Evolutionary conservation across 2,888 invertebrate genomes (phyloP).

Genomic region (Drosophila fulvimacula): DNA sequence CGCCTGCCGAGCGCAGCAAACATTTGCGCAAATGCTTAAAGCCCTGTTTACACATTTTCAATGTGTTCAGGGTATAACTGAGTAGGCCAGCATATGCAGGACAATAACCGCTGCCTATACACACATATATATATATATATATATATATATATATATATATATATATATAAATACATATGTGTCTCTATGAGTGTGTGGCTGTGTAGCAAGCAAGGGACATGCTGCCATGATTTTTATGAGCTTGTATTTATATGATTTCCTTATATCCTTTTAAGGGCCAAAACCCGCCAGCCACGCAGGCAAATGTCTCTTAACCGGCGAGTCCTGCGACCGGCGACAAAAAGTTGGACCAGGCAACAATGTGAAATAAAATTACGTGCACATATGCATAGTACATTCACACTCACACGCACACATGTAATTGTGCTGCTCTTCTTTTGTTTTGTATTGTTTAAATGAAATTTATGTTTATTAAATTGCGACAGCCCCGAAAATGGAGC

Average conservation of each 20-base stretch:
- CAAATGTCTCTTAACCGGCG: slow-evolving; percentile 49
- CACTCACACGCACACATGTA: slow-evolving; percentile 23
- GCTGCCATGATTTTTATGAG: slow-evolving; percentile 79
- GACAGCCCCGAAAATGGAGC: slow-evolving; percentile 41
- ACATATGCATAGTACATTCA: slow-evolving; percentile 42
- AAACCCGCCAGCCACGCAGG: slow-evolving; percentile 16
- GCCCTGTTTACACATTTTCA: slow-evolving; percentile 4
- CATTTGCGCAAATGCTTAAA: slow-evolving; percentile 3
- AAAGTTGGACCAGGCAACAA: slow-evolving; percentile 52
- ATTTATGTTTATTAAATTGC: slow-evolving; percentile 77
- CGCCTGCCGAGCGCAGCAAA: neutral
- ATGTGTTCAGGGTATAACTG: slow-evolving; percentile 13
- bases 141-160: neutral
- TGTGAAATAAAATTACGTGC: slow-evolving; percentile 65
- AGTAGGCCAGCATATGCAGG: slow-evolving; percentile 60
- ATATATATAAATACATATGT: neutral
- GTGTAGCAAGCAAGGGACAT: slow-evolving; percentile 49
- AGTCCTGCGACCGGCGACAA: slow-evolving; percentile 44
- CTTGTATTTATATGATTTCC: slow-evolving; percentile 77
- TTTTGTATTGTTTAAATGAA: slow-evolving; percentile 64
- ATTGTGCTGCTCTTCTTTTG: slow-evolving; percentile 37
- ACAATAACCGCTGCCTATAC: slow-evolving; percentile 60
- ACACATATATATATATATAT: neutral
- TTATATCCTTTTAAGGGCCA: slow-evolving; percentile 60
- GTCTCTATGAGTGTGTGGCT: neutral